phyloP scores from a whole-genome alignment of 2,113 vertebrate species.

The Malurus elegans region DNA sequence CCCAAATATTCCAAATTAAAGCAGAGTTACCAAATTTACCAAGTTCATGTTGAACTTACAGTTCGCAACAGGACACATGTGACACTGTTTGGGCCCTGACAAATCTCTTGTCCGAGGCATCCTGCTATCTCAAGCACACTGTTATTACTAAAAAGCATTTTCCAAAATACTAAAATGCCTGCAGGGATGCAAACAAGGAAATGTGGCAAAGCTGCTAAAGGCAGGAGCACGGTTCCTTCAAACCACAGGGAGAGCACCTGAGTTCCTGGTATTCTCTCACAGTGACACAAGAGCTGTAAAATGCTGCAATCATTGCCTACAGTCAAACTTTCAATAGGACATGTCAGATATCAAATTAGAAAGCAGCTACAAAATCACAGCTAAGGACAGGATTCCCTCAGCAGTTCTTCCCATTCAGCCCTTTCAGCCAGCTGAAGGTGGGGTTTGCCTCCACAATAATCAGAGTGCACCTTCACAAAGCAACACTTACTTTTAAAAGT shows the following conservation, averaged over 20 bases:
- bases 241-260: fast-evolving
- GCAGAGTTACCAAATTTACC: background rate
- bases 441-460: background rate
- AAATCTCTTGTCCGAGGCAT: background rate
- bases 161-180: background rate
- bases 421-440: background rate
- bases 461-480: background rate
- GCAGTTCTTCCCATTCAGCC: background rate
- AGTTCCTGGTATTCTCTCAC: background rate
- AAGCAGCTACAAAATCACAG: background rate
- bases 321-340: background rate
- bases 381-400: background rate
- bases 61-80: background rate
- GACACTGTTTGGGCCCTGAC: background rate
- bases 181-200: background rate
- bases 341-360: background rate
- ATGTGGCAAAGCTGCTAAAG: background rate
- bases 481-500: background rate
- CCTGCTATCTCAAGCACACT: background rate
- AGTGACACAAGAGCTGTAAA: background rate
- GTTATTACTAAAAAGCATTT: background rate
- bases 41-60: background rate
- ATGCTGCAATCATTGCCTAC: background rate
- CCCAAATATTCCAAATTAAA: background rate
- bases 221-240: background rate